These are phyloP conservation scores for Coranthus polyacanthus DNA, from an alignment of 2,797 vertebrate species.

Conservation along the genomic window DNA sequence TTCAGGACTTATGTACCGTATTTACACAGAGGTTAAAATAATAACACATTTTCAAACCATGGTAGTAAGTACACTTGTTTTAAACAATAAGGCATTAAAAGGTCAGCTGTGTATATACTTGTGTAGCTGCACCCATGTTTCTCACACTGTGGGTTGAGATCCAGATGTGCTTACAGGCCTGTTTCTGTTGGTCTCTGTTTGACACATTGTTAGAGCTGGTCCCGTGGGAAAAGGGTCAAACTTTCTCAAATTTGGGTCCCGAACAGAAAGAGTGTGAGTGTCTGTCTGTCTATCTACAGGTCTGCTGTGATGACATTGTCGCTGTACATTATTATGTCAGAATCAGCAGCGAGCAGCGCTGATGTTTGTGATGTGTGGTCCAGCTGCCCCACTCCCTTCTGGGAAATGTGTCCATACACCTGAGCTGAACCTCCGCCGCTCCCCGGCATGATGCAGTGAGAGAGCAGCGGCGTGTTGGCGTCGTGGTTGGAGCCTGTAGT, in stretches of 20 bases:
- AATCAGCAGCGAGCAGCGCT: constrained; percentile 88
- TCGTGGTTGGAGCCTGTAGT: constrained; percentile 98
- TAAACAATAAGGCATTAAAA: constrained; percentile 65
- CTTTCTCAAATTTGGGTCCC: constrained; percentile 37
- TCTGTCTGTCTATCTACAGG: constrained; percentile 82
- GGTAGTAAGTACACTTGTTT: constrained; percentile 70
- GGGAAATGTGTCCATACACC: constrained; percentile 91
- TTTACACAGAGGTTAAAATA: constrained; percentile 85
- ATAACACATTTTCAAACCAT: constrained; percentile 71
- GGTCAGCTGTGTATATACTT: constrained; percentile 60
- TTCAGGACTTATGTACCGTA: constrained; percentile 78
- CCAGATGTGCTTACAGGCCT: constrained; percentile 20
- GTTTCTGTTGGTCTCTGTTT: constrained; percentile 41
- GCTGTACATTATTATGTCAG: constrained; percentile 90
- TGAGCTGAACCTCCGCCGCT: constrained; percentile 82
- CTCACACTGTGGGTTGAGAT: constrained; percentile 31
- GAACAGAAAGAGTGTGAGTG: background rate
- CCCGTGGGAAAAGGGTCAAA: constrained; percentile 31
- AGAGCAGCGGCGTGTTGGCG: constrained; percentile 95
- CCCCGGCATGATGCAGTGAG: constrained; percentile 91
- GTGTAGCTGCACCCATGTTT: constrained; percentile 58
- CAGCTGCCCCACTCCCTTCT: constrained; percentile 89
- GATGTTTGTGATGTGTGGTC: constrained; percentile 89
- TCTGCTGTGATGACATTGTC: constrained; percentile 95
- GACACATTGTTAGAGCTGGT: constrained; percentile 29